These are phyloP conservation scores for Lypha dubia DNA, from an alignment of 2,888 invertebrate species.

Conservation along the genomic window DNA sequence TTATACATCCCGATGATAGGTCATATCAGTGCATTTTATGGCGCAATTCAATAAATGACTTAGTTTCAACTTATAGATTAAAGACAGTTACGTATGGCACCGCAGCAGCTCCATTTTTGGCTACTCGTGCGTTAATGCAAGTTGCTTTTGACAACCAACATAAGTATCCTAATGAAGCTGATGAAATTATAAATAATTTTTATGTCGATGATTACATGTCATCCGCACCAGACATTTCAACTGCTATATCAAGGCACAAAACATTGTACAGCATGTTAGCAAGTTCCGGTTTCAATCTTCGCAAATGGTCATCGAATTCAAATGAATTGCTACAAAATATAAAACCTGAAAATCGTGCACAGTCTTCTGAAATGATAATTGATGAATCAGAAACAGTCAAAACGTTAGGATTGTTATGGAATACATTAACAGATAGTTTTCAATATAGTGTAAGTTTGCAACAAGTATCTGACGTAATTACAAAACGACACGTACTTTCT, in stretches of 20 bases:
- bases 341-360: conserved; percentile 5
- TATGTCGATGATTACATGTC: conserved; percentile 43
- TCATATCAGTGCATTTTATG: too few species aligned
- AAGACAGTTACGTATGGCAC: background rate
- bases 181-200: conserved; percentile 9
- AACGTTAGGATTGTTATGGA: too few species aligned
- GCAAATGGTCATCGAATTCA: conserved; percentile 44
- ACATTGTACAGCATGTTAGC: conserved; percentile 25
- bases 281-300: conserved; percentile 18
- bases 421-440: too few species aligned
- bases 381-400: too few species aligned
- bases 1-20: too few species aligned
- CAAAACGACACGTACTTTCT: too few species aligned
- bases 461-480: too few species aligned
- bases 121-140: conserved; percentile 26
- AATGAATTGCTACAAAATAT: background rate
- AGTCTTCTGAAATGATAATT: background rate
- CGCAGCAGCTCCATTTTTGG: conserved; percentile 55
- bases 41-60: too few species aligned
- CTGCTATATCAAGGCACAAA: background rate
- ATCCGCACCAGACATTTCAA: conserved; percentile 63
- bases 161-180: too few species aligned
- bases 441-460: too few species aligned
- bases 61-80: too few species aligned
- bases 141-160: too few species aligned